Percentiles rank a stretch among this genome's conserved stretches.
These are phyloP conservation scores for Bradypus variegatus DNA, from an alignment of 2,797 vertebrate species.

Conservation along the genomic window DNA sequence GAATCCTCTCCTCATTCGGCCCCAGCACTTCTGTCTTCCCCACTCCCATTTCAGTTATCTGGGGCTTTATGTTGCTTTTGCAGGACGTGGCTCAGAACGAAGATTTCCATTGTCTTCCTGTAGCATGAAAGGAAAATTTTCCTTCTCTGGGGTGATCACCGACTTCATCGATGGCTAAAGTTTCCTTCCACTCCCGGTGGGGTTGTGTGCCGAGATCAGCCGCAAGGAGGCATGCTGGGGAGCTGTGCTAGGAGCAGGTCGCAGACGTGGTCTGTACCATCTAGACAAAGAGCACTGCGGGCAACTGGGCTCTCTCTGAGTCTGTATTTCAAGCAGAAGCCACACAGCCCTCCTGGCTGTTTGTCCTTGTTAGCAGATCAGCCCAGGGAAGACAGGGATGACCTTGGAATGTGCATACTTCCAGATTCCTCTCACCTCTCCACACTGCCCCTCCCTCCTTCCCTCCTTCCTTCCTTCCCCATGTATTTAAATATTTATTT, in stretches of 20 bases:
- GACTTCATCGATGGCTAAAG: background rate
- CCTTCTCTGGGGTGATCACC: background rate
- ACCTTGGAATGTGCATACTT: fast-evolving
- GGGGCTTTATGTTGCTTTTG: slow-evolving; percentile 35
- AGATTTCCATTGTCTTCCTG: background rate
- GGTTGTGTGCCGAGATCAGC: fast-evolving
- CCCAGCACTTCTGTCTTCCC: background rate
- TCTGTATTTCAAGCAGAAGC: background rate
- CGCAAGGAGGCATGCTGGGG: too few species aligned
- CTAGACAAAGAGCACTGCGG: background rate
- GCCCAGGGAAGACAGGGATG: background rate
- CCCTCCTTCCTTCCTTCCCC: background rate
- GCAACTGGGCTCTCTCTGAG: too few species aligned
- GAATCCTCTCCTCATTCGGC: background rate
- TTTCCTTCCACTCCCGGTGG: background rate
- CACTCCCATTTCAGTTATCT: background rate
- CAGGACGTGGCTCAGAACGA: background rate
- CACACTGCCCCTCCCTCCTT: too few species aligned
- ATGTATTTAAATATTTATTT: background rate
- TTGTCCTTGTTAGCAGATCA: fast-evolving
- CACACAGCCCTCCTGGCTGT: background rate
- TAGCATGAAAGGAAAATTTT: background rate
- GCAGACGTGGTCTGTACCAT: fast-evolving
- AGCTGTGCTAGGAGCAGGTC: background rate
- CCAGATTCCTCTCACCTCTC: too few species aligned